Conservation (phyloP, 2,888 invertebrate genomes). For the Leptopilina syphax region DNA sequence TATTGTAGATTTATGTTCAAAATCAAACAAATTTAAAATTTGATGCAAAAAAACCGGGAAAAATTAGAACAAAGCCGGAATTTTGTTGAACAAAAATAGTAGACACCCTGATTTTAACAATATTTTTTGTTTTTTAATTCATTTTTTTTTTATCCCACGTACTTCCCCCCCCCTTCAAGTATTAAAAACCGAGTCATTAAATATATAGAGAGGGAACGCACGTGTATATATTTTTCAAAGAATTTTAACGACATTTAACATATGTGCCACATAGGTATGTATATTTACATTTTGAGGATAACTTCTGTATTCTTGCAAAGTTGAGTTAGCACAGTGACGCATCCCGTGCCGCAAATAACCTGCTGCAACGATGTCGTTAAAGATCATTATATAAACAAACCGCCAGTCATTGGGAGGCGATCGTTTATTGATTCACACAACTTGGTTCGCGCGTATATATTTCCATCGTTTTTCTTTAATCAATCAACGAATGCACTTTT, state of each 20-base stretch:
- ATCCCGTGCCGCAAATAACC: slow-evolving; percentile 23
- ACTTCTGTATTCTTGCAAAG: slow-evolving; percentile 17
- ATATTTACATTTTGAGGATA: not conserved
- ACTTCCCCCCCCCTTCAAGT: no score
- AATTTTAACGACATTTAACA: slow-evolving; percentile 14
- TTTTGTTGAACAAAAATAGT: no score
- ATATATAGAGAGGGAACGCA: not conserved
- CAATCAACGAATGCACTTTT: no score
- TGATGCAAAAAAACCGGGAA: no score
- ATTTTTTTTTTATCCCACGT: no score
- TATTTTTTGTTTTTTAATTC: no score
- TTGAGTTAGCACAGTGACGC: slow-evolving; percentile 14
- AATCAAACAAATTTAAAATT: no score
- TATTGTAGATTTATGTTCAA: no score
- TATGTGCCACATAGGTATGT: slow-evolving; percentile 3
- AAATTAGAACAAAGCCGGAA: no score
- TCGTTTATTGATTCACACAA: slow-evolving; percentile 38
- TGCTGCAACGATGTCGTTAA: slow-evolving; percentile 30
- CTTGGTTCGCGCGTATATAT: not conserved
- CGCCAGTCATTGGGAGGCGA: slow-evolving; percentile 24
- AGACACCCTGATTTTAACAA: no score
- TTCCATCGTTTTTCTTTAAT: slow-evolving; percentile 6
- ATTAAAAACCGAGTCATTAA: no score
- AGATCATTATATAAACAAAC: slow-evolving; percentile 34
- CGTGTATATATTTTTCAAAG: not conserved